Evolutionary conservation across 2,888 invertebrate genomes (phyloP), one percentile per base, ranked within the genome.

Genomic region (Thelaira solivaga): DNA sequence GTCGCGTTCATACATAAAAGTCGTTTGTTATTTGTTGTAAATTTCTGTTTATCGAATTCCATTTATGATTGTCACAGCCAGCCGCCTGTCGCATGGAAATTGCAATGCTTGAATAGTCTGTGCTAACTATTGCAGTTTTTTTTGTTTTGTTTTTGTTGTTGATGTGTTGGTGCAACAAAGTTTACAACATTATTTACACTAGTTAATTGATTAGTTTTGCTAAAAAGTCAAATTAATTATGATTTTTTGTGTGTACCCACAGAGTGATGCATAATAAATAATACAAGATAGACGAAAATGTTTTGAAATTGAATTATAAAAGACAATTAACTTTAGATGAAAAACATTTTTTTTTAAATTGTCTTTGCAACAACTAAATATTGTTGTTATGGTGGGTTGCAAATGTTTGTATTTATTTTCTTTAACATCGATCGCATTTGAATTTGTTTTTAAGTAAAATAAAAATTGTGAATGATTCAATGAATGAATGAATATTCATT

Each of bases 101-200:
- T 34, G 6, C n/a, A 13, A n/a, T 51, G 16, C 6, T 65, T 36
- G 51, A 24, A 16, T 20, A 6, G 29, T n/a, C 45, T 45, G 34
- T 26, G 1, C n/a, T n/a, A n/a, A n/a, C n/a, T n/a, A 4, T 16
- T n/a, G 11, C 31, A 29, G 6, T 68, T 34, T 16, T 2, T 16
- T 39, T 39, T 7, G 1, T 61, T 36, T 13, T 22, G 22, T 31
- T 11, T 53, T 53, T 22, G 16, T 45, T 22, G 24, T 67, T 16
- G 29, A 16, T 10, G 24, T 2, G 5, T 47, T 53, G 31, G 43
- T 20, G 73, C 43, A 67, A 24, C 29, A 65, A 31, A 45, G 59
- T 59, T n/a, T 67, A 20, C 49, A 59, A 67, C 51, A 67, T 74
- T 74, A 67, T 41, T 67, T 43, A 65, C 49, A 57, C 73, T 43